These are phyloP conservation scores for Propsilocerus akamusi DNA, from an alignment of 1,140 invertebrate genomes.

Conservation along the genomic window DNA sequence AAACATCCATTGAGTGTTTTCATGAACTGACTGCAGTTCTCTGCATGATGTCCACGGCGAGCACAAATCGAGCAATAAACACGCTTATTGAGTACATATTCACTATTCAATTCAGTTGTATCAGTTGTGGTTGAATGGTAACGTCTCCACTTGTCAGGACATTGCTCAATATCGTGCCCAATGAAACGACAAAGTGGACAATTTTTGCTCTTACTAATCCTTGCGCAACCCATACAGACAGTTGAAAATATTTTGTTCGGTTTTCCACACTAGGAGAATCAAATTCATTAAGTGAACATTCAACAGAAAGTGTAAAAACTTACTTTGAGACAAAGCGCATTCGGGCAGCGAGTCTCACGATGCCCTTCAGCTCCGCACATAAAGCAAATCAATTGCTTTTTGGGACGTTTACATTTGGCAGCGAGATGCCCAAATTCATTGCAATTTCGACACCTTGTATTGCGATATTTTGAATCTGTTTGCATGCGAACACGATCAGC, in stretches of 20 bases:
- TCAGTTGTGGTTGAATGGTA: conserved; percentile 43
- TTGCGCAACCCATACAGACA: conserved; percentile 36
- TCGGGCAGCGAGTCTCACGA: conserved; percentile 36
- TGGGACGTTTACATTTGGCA: conserved; percentile 25
- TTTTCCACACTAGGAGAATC: conserved; percentile 36
- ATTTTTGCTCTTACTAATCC: conserved; percentile 25
- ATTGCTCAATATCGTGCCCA: conserved; percentile 34
- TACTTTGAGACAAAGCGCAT: conserved; percentile 44
- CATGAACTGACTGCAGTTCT: conserved; percentile 22
- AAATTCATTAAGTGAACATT: conserved; percentile 5
- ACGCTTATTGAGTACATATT: conserved; percentile 21
- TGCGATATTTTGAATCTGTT: conserved; percentile 12
- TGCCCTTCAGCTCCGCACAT: conserved; percentile 42
- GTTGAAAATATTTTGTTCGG: conserved; percentile 31
- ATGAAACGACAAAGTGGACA: conserved; percentile 36
- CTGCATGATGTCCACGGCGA: conserved; percentile 35
- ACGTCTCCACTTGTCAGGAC: conserved; percentile 46
- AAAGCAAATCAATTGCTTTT: conserved; percentile 29
- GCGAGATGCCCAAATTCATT: conserved; percentile 32
- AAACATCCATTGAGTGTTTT: neutral
- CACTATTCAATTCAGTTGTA: conserved; percentile 20
- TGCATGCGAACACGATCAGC: conserved; percentile 16
- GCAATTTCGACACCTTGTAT: conserved; percentile 33
- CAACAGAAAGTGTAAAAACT: conserved; percentile 12
- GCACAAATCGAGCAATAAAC: conserved; percentile 42